Evolutionary conservation across 2,113 vertebrate genomes (phyloP).

Genomic region (Aptenodytes forsteri): DNA sequence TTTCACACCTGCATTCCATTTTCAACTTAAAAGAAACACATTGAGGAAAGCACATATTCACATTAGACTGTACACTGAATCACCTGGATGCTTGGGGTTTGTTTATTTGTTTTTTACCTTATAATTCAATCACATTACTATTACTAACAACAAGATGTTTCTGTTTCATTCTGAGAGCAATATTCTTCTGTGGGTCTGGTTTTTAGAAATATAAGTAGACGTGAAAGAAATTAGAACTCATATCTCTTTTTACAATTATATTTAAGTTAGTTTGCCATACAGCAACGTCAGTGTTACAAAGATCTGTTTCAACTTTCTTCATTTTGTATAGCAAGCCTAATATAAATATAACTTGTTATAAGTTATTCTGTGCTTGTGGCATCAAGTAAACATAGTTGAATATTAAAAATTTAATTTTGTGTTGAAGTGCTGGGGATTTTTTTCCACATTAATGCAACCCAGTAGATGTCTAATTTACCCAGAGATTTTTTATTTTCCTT

Average conservation of each 20-base stretch:
- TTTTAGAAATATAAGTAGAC: background rate
- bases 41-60: background rate
- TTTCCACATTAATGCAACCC: background rate
- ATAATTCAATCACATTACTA: background rate
- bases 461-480: background rate
- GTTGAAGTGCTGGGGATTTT: background rate
- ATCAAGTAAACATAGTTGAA: background rate
- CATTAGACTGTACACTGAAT: background rate
- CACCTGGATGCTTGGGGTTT: background rate
- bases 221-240: background rate
- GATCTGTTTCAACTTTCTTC: background rate
- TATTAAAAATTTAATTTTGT: background rate
- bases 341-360: background rate
- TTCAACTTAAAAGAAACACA: background rate
- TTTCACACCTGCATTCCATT: background rate
- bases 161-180: background rate
- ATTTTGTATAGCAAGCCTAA: background rate
- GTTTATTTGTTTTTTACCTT: background rate
- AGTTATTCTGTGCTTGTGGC: background rate
- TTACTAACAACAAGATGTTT: background rate
- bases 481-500: background rate
- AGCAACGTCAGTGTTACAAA: background rate
- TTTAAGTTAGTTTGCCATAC: background rate
- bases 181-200: background rate
- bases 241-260: background rate